These are phyloP conservation scores for Sminthurinus aureus DNA, from an alignment of 2,888 invertebrate genomes.

Conservation along the genomic window DNA sequence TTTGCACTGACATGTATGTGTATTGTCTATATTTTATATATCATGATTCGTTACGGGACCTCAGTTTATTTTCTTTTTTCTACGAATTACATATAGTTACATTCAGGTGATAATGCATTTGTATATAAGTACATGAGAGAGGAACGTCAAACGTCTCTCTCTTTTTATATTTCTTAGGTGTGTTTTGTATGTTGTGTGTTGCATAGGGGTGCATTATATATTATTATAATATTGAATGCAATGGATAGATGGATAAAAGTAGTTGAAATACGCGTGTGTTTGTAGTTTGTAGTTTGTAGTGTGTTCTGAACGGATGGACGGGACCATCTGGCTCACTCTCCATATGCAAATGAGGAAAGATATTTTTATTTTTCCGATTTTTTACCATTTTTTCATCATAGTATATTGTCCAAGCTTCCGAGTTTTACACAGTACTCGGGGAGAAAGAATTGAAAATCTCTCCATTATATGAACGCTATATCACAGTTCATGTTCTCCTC, in stretches of 20 bases:
- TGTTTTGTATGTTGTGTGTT: neutral
- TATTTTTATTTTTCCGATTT: slow-evolving; percentile 38
- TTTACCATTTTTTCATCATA: slow-evolving; percentile 23
- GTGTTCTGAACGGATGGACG: neutral
- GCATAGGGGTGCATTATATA: neutral
- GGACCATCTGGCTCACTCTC: slow-evolving; percentile 42
- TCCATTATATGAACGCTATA: no score
- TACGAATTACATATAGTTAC: no score
- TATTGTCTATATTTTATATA: no score
- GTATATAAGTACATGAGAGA: neutral
- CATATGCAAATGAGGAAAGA: slow-evolving; percentile 42
- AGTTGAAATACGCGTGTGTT: neutral
- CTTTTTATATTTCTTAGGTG: neutral
- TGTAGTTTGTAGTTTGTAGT: neutral
- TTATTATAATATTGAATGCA: neutral
- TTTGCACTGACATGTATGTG: no score
- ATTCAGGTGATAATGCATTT: slow-evolving; percentile 6
- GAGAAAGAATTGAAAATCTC: slow-evolving; percentile 3
- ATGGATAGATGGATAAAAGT: neutral
- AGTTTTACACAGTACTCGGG: slow-evolving; percentile 1
- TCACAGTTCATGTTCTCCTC: no score
- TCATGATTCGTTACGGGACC: no score
- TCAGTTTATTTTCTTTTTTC: no score
- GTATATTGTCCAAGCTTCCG: neutral
- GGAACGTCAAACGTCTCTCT: neutral